Evolutionary conservation across 2,888 invertebrate species (phyloP).

Genomic region (Phengaris alcon): DNA sequence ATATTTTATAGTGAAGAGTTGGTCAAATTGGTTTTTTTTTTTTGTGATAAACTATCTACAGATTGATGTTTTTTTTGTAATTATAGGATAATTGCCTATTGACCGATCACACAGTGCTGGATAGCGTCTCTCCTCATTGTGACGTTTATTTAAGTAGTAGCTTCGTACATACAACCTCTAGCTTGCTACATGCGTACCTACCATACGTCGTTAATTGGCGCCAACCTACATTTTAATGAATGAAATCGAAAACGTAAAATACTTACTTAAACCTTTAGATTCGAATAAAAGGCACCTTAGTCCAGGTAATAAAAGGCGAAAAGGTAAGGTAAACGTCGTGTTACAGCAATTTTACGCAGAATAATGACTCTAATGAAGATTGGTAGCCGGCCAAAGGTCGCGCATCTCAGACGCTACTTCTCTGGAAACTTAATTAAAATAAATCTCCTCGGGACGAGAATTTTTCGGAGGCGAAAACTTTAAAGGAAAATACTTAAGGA

Average conservation of each 20-base stretch:
- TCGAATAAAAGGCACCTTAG: background rate
- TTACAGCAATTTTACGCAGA: constrained; percentile 50
- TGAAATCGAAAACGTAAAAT: background rate
- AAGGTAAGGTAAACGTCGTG: constrained; percentile 29
- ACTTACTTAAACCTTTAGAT: constrained; percentile 2
- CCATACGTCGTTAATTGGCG: too few relatives aligned
- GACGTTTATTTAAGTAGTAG: too few relatives aligned
- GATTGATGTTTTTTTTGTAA: too few relatives aligned
- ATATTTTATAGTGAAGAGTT: too few relatives aligned
- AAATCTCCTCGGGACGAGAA: constrained; percentile 61
- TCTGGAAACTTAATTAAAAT: constrained; percentile 74
- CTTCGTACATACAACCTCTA: too few relatives aligned
- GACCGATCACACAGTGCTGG: too few relatives aligned
- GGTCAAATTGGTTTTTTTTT: too few relatives aligned
- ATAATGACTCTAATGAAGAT: constrained; percentile 73
- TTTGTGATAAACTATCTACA: too few relatives aligned
- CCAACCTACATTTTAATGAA: background rate
- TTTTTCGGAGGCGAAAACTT: constrained; percentile 57
- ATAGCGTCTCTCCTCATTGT: too few relatives aligned
- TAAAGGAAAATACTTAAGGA: constrained; percentile 47
- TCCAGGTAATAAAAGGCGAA: constrained; percentile 19
- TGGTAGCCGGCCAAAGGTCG: constrained; percentile 64
- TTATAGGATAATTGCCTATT: too few relatives aligned
- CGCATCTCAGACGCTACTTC: constrained; percentile 59
- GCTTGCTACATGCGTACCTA: too few relatives aligned